Evolutionary conservation across 2,113 vertebrate genomes (phyloP), one percentile per base, ranked within the genome.

Genomic region (Tenebrosternarchus preto): DNA sequence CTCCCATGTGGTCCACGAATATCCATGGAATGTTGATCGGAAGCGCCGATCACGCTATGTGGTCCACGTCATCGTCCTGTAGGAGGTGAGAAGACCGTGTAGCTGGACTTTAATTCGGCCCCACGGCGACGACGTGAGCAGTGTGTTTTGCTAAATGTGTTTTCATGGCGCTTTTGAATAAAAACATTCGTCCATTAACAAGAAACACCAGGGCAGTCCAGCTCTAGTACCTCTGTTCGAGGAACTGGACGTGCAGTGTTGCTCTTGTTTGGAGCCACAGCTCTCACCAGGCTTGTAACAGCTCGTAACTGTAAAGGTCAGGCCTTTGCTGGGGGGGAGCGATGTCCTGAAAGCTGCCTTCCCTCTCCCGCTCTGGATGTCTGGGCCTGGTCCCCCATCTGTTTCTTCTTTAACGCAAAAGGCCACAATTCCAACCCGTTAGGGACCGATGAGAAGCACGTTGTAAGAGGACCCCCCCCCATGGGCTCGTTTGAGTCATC

Each of bases 331-430:
- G 60, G 50, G 78, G 1, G 43, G 78, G 73, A 71, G n/a, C n/a
- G 39, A 61, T 74, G 78, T 80, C 70, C 59, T 80, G 29, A 53
- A 56, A 20, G 64, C 31, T 68, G 6, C 31, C 20, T 8, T 12
- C 7, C 5, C 6, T 15, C 39, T 20, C 5, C 1, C 2, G 20
- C 33, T 39, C 64, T 12, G 31, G 33, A 11, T 68, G n/a, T 80
- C 53, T 36, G 79, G 31, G 71, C 33, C 71, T 80, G 79, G 31
- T 80, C 36, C 27, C n/a, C 79, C 79, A 80, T 80, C 71, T 80
- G 79, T 80, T 80, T 80, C 53, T 74, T 46, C 71, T 80, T 80
- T 75, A 68, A 68, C 75, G 60, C 24, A 50, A 57, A 80, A 67
- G 71, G 61, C 79, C 63, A 59, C 61, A 66, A 71, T 80, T 74